These are phyloP conservation scores for Drosophila buzzatii DNA, from an alignment of 2,888 invertebrate species.

Conservation along the genomic window DNA sequence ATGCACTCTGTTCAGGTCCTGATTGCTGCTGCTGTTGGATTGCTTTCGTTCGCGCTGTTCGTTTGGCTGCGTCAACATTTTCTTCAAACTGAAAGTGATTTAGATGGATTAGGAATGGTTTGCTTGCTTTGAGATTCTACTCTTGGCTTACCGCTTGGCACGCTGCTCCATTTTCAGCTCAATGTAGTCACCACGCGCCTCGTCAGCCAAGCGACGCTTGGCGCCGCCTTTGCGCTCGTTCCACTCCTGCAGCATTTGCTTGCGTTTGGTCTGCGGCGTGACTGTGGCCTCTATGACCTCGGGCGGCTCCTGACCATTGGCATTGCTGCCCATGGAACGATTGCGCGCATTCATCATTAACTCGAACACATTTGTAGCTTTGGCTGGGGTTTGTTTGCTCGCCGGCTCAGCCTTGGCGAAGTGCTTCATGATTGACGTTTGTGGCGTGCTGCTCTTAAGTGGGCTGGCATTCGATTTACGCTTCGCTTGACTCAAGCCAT, in stretches of 20 bases:
- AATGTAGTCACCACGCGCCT: constrained; percentile 87
- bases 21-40: constrained; percentile 5
- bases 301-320: constrained; percentile 86
- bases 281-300: constrained; percentile 49
- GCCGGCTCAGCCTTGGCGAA: constrained; percentile 34
- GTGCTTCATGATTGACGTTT: constrained; percentile 49
- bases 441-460: constrained; percentile 55
- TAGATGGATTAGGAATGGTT: not conserved
- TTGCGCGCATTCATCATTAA: constrained; percentile 89
- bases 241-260: constrained; percentile 87
- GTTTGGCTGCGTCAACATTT: constrained; percentile 75
- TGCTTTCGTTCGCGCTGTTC: constrained; percentile 28
- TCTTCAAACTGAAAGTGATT: constrained; percentile 74
- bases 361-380: constrained; percentile 87
- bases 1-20: not conserved
- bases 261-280: constrained; percentile 85
- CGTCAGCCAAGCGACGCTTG: constrained; percentile 87
- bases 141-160: constrained; percentile 85
- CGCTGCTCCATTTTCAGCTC: constrained; percentile 88
- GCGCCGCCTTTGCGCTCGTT: constrained; percentile 89
- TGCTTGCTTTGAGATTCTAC: not conserved
- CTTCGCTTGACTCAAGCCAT: constrained; percentile 48
- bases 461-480: constrained; percentile 59
- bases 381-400: not conserved
- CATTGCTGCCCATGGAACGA: constrained; percentile 88